Evolutionary conservation across 2,113 vertebrate species (phyloP), one percentile per base, ranked within the genome.

Genomic region (Zapornia atra): DNA sequence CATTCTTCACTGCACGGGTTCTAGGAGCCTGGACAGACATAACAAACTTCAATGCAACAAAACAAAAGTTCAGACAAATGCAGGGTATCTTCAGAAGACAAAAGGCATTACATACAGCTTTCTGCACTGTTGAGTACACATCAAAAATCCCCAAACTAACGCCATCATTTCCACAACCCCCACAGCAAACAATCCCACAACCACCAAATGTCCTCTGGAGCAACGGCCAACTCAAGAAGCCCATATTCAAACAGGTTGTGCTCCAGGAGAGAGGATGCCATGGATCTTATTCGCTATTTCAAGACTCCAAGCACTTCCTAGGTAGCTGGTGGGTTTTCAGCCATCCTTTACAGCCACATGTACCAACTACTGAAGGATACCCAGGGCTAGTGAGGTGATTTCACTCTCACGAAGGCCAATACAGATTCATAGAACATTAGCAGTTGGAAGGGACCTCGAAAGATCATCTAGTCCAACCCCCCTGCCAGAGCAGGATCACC

Each of bases 1-100:
- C 99, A 31, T 99, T 99, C 96, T 99, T 99, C 60, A 99, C 99
- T 48, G 99, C 98, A 90, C 99, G 98, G 24, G 98, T 99, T 96
- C 99, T 98, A 76, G 99, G 99, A 51, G 97, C 98, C 99, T 99
- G 94, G 65, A 91, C 85, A 96, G 96, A 96, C 76, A 93, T 3
- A 96, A 95, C 73, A 88, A 93, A 88, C 88, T 63, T 92, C 70
- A 95, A 79, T 97, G 91, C 66, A 92, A 96, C 68, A 94, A 94
- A 96, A 96, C 15, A 71, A 80, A 95, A 90, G 87, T 90, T 96
- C 80, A 95, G 95, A 90, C 64, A 95, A 94, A 96, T 34, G 57
- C 46, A 91, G n/a, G 89, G 84, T 20, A 88, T 84, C 69, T 71
- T 87, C 61, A 76, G 46, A 48, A 90, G 31, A 75, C 65, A 92